Base-by-base conservation (phyloP, 2,888 invertebrate species). In the Tubiluchus corallicola region DNA sequence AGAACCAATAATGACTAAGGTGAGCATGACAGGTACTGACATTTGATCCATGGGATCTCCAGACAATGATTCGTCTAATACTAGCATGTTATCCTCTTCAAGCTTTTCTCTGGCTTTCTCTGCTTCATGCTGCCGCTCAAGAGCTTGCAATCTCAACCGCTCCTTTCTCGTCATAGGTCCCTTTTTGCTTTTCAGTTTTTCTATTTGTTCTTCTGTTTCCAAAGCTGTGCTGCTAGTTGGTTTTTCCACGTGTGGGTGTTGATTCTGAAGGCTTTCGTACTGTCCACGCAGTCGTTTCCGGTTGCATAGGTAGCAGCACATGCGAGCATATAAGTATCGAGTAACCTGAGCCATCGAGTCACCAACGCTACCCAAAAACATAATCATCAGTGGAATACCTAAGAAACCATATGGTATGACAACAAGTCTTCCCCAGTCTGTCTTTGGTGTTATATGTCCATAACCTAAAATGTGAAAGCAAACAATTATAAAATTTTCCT, bases 371-470 rank as follows among this genome's bases (percentile, higher is more conserved):
- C 47, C 47, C 20, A 49, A 37, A 40, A 49, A 49, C 43, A 49
- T 47, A 17, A 48, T 21, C 47, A 48, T 49, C 29, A 49, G 38
- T 3, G 49, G 49, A 4, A 49, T 16, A 40, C 48, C 49, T 21
- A 49, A 2, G 19, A 49, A 41, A 16, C 47, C 21, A 21, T 49
- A 49, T 3, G 20, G 37, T n/a, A 49, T 49, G 13, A 48, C 42
- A 9, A 40, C 16, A 18, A 49, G 21, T 18, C 45, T 44, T 4
- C 49, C 49, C 2, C 20, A 9, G 19, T 29, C 42, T 17, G 59
- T 58, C 20, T 50, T 48, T 2, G 59, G 58, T 1, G 54, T 41
- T 20, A 58, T 52, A 43, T 59, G 55, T 1, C 59, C 59, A 42
- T 59, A 59, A 9, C 58, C 58, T 58, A 46, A 2, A 48, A 39